Evolutionary conservation across 64 coral and sea anemone genomes (phyloP).

Genomic region (Pachyseris speciosa): DNA sequence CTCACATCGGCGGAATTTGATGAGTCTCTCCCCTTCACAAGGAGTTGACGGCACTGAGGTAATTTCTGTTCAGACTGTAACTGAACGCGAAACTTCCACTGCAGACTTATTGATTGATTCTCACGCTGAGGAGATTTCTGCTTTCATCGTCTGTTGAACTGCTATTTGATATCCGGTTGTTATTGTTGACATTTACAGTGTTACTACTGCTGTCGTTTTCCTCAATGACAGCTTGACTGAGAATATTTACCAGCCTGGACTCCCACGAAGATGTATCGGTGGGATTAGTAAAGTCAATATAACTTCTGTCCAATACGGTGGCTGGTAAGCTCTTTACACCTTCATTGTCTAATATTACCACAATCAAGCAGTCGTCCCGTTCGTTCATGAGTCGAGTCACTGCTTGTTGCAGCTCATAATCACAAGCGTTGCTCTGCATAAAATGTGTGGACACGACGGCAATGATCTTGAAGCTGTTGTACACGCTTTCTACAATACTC

Average conservation of each 20-base stretch:
- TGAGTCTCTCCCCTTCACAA: no score
- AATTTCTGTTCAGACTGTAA: no score
- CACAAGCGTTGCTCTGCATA: not conserved
- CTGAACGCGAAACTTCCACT: no score
- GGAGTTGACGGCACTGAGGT: no score
- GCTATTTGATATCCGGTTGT: not conserved
- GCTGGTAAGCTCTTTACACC: not conserved
- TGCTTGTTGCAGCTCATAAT: constrained; percentile 6
- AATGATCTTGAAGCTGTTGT: constrained; percentile 42
- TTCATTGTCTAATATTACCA: constrained; percentile 3
- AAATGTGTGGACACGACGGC: constrained; percentile 29
- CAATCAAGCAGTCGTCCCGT: constrained; percentile 16
- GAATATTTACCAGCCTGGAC: not conserved
- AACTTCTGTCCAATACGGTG: not conserved
- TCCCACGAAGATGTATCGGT: constrained; percentile 13
- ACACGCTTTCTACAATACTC: constrained; percentile 39
- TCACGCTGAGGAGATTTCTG: not conserved
- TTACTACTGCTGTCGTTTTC: not conserved
- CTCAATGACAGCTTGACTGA: not conserved
- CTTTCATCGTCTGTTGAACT: not conserved
- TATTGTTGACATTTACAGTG: not conserved
- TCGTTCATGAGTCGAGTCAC: not conserved
- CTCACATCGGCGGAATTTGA: no score
- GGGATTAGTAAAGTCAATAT: not conserved
- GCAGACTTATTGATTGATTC: no score